phyloP scores from a whole-genome alignment of 2,113 vertebrate species.

The Mesoclemmys tuberculata region DNA sequence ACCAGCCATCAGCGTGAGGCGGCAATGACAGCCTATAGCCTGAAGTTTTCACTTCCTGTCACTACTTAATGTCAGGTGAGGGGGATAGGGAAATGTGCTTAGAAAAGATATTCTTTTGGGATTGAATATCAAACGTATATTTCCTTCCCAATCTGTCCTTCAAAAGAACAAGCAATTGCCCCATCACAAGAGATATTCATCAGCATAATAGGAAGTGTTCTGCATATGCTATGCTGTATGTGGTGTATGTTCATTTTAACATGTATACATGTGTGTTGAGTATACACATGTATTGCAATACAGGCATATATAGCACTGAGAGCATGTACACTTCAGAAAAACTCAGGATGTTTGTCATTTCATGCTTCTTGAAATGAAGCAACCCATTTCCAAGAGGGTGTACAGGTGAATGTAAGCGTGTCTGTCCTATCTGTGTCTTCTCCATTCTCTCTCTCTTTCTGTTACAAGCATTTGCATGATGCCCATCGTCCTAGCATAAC shows the following conservation, averaged over 20 bases:
- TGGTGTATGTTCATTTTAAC: not conserved
- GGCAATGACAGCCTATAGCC: not conserved
- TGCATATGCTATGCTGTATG: not conserved
- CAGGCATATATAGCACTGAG: no score
- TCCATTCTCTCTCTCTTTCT: not conserved
- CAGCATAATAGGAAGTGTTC: not conserved
- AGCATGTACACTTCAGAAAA: no score
- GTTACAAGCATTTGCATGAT: not conserved
- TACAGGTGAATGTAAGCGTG: no score
- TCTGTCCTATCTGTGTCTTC: not conserved
- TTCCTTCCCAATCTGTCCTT: not conserved
- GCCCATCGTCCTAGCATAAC: no score
- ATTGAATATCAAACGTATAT: not conserved
- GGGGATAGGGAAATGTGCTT: not conserved
- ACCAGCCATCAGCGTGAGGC: not conserved
- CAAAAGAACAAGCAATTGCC: not conserved
- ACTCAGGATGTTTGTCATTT: not conserved
- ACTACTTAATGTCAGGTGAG: not conserved
- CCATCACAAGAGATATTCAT: not conserved
- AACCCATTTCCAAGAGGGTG: not conserved
- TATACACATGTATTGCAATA: no score
- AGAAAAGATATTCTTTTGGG: not conserved
- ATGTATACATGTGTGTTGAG: no score
- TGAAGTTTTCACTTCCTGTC: not conserved
- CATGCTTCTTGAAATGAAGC: not conserved